These are phyloP conservation scores for Disparrhopalites patrizii DNA, from an alignment of 2,888 invertebrate species.

Conservation along the genomic window DNA sequence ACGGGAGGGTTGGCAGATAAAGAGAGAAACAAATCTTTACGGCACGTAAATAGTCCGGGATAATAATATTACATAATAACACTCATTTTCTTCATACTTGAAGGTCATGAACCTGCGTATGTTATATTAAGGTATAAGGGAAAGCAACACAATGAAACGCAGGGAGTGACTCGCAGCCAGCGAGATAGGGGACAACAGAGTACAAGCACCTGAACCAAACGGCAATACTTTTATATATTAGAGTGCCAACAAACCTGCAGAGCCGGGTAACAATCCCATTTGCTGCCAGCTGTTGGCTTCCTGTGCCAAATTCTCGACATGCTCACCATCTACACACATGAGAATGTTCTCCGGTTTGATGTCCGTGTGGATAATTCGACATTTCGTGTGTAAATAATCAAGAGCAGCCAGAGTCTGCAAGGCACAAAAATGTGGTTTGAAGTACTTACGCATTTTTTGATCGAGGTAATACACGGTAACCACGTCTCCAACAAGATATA, in stretches of 20 bases:
- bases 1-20: too few relatives aligned
- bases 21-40: too few relatives aligned
- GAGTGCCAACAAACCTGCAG: conserved; percentile 59
- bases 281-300: conserved; percentile 53
- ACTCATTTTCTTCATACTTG: too few relatives aligned
- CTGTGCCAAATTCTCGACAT: conserved; percentile 61
- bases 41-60: too few relatives aligned
- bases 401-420: conserved; percentile 55
- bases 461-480: not conserved
- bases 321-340: conserved; percentile 60
- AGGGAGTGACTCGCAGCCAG: too few relatives aligned
- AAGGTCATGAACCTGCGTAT: conserved; percentile 45
- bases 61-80: too few relatives aligned
- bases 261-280: conserved; percentile 58
- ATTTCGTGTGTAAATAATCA: conserved; percentile 73
- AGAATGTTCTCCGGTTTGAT: conserved; percentile 67
- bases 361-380: conserved; percentile 58
- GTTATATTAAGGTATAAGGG: too few relatives aligned
- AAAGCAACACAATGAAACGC: too few relatives aligned
- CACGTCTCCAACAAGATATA: too few relatives aligned
- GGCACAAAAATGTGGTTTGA: not conserved
- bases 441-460: not conserved
- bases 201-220: too few relatives aligned
- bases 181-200: too few relatives aligned
- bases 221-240: too few relatives aligned